Evolutionary conservation across 2,113 vertebrate genomes (phyloP), one percentile per base, ranked within the genome.

Genomic region (Malaclemys terrapin): DNA sequence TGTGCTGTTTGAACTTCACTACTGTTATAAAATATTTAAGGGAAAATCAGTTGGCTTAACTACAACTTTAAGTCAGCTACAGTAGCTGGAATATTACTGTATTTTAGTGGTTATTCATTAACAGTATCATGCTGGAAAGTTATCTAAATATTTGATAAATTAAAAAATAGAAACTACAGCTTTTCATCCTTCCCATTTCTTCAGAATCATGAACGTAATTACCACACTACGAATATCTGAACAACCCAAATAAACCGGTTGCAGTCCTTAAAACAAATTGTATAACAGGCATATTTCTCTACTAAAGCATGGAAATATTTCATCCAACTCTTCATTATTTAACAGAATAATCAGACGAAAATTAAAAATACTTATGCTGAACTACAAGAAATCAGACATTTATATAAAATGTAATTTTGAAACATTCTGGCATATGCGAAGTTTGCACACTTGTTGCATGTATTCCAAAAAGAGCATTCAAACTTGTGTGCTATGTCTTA

Each of bases 51-150:
- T 93, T 96, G 94, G 89, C 93, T 93, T 97, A 97, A 84, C 97
- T 97, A 97, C 78, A 93, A 79, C 85, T 95, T 96, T 75, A 97
- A 95, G 90, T 97, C 93, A 91, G 89, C 93, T 87, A n/a, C 93
- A 96, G 80, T 62, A 95, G 82, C 82, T 80, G 93, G 97, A 90
- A 96, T 96, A 91, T 93, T 59, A 76, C 84, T 93, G 93, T 92
- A 92, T 49, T 96, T 96, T 97, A 98, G 98, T 98, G 98, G 98
- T 98, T 98, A 98, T 95, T 96, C 72, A 90, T 95, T 93, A 98
- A 97, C 95, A 98, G 91, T 96, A 95, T 96, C 97, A 87, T 95
- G 94, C 93, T 96, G 93, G 97, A 96, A 96, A 92, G 49, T 92
- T 96, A 96, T 78, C 84, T 85, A 91, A 94, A 93, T 76, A 97